Evolutionary conservation across 2,797 vertebrate species (phyloP), one percentile per base, ranked within the genome.

Genomic region (Mormyrops attenuatus): DNA sequence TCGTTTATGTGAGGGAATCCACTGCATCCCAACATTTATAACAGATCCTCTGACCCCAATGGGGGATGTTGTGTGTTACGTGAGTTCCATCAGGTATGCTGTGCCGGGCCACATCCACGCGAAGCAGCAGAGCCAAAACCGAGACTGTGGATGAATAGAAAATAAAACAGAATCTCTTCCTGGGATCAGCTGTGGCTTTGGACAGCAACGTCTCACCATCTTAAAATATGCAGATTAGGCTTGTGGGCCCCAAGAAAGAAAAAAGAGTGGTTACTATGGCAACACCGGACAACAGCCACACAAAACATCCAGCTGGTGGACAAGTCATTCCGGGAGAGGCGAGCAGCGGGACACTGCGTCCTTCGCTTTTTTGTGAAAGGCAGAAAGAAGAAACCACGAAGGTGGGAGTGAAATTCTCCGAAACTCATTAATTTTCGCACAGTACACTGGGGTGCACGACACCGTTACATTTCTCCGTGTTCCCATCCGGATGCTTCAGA

Each of bases 221-320:
- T 94, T 80, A 93, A 95, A 96, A 95, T 93, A 94, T 93, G 94
- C 93, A 94, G 94, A 93, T 94, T 91, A 92, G 93, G 41, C 93
- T 92, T 92, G 90, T 90, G 94, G 95, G 94, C 94, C 95, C 93
- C 93, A 92, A 41, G 80, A 44, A 44, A 82, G 44, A 85, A 85
- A 91, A 88, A 92, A 94, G 90, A 91, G 93, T 90, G 30, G 93
- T 96, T 95, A 92, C 95, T 91, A 90, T 92, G 91, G 95, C 92
- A 96, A 97, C 95, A 85, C 90, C 15, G 87, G 93, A 95, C 95
- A 96, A 96, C 95, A 95, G 94, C 91, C 92, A 93, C 91, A 91
- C 92, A 94, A 94, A 93, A 94, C 93, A 94, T 94, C 90, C 90
- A 90, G 15, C 92, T 94, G 93, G 94, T 92, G 93, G 94, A 94